Base-by-base conservation (phyloP, 1,140 invertebrate genomes). In the Sipha flava region DNA sequence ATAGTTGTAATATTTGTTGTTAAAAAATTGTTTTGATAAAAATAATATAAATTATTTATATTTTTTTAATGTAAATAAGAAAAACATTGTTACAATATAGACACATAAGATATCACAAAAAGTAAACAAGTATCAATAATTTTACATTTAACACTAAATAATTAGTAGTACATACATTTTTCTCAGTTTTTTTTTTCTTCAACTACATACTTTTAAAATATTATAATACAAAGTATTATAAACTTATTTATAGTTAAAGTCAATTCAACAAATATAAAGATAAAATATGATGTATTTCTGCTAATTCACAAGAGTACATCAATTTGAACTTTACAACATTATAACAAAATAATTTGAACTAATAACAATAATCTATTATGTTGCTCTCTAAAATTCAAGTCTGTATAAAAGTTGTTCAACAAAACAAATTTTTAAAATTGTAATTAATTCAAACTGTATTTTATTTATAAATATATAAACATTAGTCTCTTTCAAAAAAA, bases 291-390 rank as follows among this genome's bases (percentile, higher is more conserved):
- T 52, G 47, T 21, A 34, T 21, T 37, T 52, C 5, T 34, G 18
- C 16, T 52, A 54, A 54, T 54, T 54, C 29, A 23, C 3, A 18
- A 2, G 16, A 29, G 16, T 18, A 52, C 23, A 47, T 21, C 5
- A 54, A 34, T 73, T 73, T 31, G 12, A 73, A 73, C 34, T 52
- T 1, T 37, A 49, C 9, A 54, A 54, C 47, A 52, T 54, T 23
- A 73, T 73, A 73, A 73, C 47, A 73, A 73, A 73, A 54, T 72
- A 43, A n/a, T 14, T 73, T 73, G 31, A 73, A 49, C 7, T 52
- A 37, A 54, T 73, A 73, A 73, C 45, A 73, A 73, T 49, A 29
- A 49, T 72, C 47, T 47, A 66, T 29, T 29, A 29, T 5, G 12
- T 40, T 29, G 64, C 23, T 70, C 14, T 70, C 6, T 31, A 70